Evolutionary conservation across 1,140 invertebrate genomes (phyloP).

Genomic region (Leptopilina boulardi): DNA sequence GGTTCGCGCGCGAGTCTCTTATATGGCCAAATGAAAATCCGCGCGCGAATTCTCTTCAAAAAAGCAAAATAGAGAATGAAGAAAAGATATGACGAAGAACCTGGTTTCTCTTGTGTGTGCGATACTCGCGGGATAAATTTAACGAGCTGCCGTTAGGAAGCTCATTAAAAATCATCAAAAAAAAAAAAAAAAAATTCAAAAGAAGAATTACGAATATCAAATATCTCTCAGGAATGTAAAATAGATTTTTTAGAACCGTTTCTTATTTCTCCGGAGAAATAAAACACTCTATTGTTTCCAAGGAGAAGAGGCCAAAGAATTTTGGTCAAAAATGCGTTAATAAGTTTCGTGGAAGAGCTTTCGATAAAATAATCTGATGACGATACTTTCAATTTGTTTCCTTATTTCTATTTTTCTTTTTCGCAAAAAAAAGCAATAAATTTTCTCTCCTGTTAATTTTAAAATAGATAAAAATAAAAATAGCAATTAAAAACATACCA

Average conservation of each 20-base stretch:
- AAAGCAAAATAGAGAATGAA: slow-evolving; percentile 23
- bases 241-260: not conserved
- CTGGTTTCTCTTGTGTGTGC: slow-evolving; percentile 15
- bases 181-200: not conserved
- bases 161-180: slow-evolving; percentile 29
- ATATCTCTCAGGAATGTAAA: slow-evolving; percentile 22
- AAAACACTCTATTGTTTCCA: no score
- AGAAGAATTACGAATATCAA: slow-evolving; percentile 33
- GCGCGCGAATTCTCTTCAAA: slow-evolving; percentile 6
- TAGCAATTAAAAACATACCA: no score
- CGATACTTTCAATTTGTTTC: no score
- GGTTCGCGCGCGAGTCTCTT: not conserved
- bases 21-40: slow-evolving; percentile 29
- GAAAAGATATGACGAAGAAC: slow-evolving; percentile 14
- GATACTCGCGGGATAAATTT: slow-evolving; percentile 30
- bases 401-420: no score
- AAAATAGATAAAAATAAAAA: no score
- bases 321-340: no score
- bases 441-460: no score
- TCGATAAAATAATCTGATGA: no score
- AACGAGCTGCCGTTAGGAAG: slow-evolving; percentile 33
- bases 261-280: no score
- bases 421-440: no score
- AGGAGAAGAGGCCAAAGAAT: no score
- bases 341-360: no score